Conservation (phyloP, 2,797 vertebrate species). For the Acanthurus leucopareius region DNA sequence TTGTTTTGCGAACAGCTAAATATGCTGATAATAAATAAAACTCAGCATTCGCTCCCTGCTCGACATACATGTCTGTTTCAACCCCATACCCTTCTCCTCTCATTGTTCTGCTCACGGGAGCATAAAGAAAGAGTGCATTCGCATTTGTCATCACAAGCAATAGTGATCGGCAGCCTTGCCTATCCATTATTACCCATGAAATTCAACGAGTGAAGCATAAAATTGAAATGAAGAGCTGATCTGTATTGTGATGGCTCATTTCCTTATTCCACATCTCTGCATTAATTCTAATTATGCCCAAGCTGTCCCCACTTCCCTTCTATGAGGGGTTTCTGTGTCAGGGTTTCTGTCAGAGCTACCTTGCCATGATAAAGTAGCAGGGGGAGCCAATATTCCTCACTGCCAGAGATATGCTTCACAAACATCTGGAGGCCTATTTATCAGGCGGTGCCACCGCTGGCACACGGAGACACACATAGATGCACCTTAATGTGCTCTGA, state of each 20-base stretch:
- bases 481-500: constrained; percentile 26
- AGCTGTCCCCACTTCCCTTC: constrained; percentile 76
- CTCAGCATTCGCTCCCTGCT: not conserved
- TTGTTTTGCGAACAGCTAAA: constrained; percentile 12
- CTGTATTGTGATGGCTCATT: constrained; percentile 83
- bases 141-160: constrained; percentile 70
- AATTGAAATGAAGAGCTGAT: constrained; percentile 83
- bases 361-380: constrained; percentile 74
- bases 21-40: not conserved
- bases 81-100: not conserved
- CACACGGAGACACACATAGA: constrained; percentile 32
- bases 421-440: constrained; percentile 79
- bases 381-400: constrained; percentile 76
- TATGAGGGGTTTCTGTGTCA: constrained; percentile 75
- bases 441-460: constrained; percentile 55
- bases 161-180: constrained; percentile 62
- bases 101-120: constrained; percentile 46
- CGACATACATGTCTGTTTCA: not conserved
- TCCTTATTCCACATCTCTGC: constrained; percentile 78
- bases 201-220: constrained; percentile 80
- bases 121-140: constrained; percentile 55
- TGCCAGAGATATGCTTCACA: constrained; percentile 76
- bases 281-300: constrained; percentile 83
- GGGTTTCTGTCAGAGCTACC: constrained; percentile 79
- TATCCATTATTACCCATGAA: constrained; percentile 78